phyloP scores from a whole-genome alignment of 1,140 invertebrate genomes.

The Alviniconcha marisindica region DNA sequence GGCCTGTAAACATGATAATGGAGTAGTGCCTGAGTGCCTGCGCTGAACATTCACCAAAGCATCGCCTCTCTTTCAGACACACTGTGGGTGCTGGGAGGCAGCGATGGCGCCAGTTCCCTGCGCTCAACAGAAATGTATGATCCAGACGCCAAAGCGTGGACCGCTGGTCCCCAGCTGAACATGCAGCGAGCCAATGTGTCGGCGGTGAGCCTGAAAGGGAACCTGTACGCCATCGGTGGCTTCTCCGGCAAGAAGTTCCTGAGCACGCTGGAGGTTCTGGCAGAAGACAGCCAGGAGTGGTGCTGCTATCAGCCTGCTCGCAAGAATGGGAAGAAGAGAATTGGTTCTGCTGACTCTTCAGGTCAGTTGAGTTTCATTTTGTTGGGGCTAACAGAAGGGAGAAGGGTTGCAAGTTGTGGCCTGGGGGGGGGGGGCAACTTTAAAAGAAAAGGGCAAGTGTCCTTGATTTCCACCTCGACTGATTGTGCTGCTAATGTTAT shows the following conservation, averaged over 20 bases:
- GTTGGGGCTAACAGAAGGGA: too few relatives aligned
- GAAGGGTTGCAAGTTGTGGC: too few relatives aligned
- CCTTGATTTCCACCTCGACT: too few relatives aligned
- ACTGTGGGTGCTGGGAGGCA: constrained; percentile 78
- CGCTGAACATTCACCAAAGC: too few relatives aligned
- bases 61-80: constrained; percentile 77
- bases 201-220: constrained; percentile 82
- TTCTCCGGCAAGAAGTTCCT: constrained; percentile 90
- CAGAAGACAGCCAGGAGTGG: constrained; percentile 60
- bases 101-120: constrained; percentile 80
- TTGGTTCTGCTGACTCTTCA: not conserved
- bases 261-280: constrained; percentile 85
- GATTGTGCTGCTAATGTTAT: too few relatives aligned
- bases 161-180: constrained; percentile 88
- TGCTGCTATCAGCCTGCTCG: constrained; percentile 56
- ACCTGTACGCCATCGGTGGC: constrained; percentile 88
- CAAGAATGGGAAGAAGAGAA: not conserved
- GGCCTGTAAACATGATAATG: too few relatives aligned
- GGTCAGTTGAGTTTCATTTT: too few relatives aligned
- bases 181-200: constrained; percentile 93
- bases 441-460: too few relatives aligned
- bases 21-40: too few relatives aligned
- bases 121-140: constrained; percentile 93
- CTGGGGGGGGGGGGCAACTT: too few relatives aligned
- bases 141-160: constrained; percentile 87